Percentiles rank a stretch among this genome's conserved stretches.
Conservation (phyloP, 2,888 invertebrate genomes). For the Artemia sinica region DNA sequence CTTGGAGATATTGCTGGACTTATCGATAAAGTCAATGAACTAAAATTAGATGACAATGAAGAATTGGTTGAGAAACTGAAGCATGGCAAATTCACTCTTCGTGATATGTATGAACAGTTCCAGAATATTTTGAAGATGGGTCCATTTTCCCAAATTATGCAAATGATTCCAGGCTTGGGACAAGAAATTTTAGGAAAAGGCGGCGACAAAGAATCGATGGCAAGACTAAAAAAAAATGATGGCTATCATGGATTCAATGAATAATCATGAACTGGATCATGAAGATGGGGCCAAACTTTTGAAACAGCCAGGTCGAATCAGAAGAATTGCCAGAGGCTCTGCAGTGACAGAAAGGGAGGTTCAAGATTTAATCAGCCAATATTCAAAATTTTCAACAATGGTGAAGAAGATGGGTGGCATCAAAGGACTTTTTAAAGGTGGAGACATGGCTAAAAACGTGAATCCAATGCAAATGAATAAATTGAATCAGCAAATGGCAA, state of each 20-base stretch:
- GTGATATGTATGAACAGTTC: too few species aligned
- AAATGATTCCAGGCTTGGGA: slow-evolving; percentile 94
- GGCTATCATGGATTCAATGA: too few species aligned
- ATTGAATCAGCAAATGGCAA: slow-evolving; percentile 97
- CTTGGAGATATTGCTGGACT: too few species aligned
- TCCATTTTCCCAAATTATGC: too few species aligned
- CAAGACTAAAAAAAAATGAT: slow-evolving; percentile 84
- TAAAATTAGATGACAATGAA: too few species aligned
- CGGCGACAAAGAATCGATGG: slow-evolving; percentile 96
- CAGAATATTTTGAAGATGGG: too few species aligned
- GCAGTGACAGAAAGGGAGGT: slow-evolving; percentile 90
- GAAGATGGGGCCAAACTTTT: slow-evolving; percentile 91
- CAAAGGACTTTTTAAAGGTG: slow-evolving; percentile 93
- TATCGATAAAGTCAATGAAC: too few species aligned
- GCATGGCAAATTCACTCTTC: too few species aligned
- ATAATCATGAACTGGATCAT: slow-evolving; percentile 79
- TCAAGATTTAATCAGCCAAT: slow-evolving; percentile 88
- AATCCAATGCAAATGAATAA: slow-evolving; percentile 97
- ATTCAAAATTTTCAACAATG: slow-evolving; percentile 97
- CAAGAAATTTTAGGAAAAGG: slow-evolving; percentile 97
- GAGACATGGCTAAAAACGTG: slow-evolving; percentile 96
- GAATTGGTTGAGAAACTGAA: too few species aligned
- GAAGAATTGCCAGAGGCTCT: slow-evolving; percentile 75
- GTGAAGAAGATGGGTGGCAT: slow-evolving; percentile 99
- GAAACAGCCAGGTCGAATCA: slow-evolving; percentile 65